These are phyloP conservation scores for Galerucella nymphaeae DNA, from an alignment of 2,888 invertebrate genomes.

Conservation along the genomic window DNA sequence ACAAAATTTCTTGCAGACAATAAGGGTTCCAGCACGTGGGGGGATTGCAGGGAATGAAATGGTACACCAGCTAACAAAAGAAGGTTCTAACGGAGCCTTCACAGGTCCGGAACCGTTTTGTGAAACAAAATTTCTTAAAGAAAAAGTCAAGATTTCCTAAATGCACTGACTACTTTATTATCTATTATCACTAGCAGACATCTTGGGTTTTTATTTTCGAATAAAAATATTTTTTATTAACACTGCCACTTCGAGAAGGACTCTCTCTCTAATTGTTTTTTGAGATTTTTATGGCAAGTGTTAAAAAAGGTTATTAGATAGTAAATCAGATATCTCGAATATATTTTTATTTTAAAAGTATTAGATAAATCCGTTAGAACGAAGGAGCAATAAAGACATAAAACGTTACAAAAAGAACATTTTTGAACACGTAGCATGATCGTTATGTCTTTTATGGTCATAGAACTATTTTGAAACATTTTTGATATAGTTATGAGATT, in stretches of 20 bases:
- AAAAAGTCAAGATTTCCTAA: too few relatives aligned
- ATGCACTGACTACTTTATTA: neutral
- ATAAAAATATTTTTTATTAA: constrained; percentile 21
- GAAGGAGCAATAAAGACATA: constrained; percentile 29
- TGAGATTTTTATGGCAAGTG: constrained; percentile 26
- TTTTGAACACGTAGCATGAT: constrained; percentile 10
- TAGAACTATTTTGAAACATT: constrained; percentile 5
- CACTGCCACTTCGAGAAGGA: constrained; percentile 19
- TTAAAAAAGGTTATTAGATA: constrained; percentile 28
- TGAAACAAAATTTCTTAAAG: too few relatives aligned
- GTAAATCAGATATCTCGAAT: constrained; percentile 29
- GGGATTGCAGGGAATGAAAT: too few relatives aligned
- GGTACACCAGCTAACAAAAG: too few relatives aligned
- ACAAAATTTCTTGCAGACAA: too few relatives aligned
- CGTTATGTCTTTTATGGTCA: constrained; percentile 16
- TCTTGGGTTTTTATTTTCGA: constrained; percentile 17
- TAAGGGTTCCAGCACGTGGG: too few relatives aligned
- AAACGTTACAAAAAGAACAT: constrained; percentile 25
- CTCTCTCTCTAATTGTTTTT: constrained; percentile 11
- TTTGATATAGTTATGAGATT: neutral
- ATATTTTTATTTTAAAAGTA: constrained; percentile 11
- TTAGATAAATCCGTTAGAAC: constrained; percentile 22
- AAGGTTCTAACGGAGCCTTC: too few relatives aligned
- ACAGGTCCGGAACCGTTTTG: too few relatives aligned
- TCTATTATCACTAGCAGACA: neutral